These are phyloP conservation scores for Papilio protenor DNA, from an alignment of 2,888 invertebrate species.

Conservation along the genomic window DNA sequence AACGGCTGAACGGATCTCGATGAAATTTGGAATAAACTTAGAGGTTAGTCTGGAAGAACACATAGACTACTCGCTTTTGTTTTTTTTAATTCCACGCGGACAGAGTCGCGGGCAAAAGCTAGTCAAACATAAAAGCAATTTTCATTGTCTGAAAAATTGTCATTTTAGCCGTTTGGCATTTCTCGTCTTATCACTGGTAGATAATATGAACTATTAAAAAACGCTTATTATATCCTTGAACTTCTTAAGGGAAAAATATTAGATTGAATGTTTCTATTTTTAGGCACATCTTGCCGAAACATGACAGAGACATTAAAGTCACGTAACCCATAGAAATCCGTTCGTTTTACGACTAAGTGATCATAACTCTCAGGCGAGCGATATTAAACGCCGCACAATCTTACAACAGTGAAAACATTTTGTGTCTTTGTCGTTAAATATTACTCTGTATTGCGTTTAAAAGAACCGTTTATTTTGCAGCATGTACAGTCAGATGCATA, in stretches of 20 bases:
- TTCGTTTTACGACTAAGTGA: slow-evolving; percentile 56
- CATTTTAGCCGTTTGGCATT: neutral
- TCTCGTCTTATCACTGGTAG: neutral
- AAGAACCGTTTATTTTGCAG: too few species aligned
- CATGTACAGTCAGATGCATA: too few species aligned
- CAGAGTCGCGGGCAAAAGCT: too few species aligned
- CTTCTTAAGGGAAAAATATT: neutral
- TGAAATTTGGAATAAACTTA: too few species aligned
- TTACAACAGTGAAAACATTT: slow-evolving; percentile 31
- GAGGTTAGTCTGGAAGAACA: too few species aligned
- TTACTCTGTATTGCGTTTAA: neutral
- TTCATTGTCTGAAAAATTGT: too few species aligned
- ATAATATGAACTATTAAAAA: neutral
- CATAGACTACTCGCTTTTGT: too few species aligned
- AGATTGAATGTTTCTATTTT: slow-evolving; percentile 6
- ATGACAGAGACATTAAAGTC: slow-evolving; percentile 43
- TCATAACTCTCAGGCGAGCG: slow-evolving; percentile 46
- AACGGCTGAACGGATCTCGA: too few species aligned
- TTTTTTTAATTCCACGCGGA: too few species aligned
- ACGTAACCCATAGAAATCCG: slow-evolving; percentile 51
- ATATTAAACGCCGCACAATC: slow-evolving; percentile 43
- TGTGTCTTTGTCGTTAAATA: neutral
- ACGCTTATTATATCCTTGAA: neutral
- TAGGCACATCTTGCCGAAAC: slow-evolving; percentile 14
- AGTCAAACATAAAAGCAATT: too few species aligned